These are phyloP conservation scores for Gila orcuttii DNA, from an alignment of 2,113 vertebrate genomes.

Conservation along the genomic window DNA sequence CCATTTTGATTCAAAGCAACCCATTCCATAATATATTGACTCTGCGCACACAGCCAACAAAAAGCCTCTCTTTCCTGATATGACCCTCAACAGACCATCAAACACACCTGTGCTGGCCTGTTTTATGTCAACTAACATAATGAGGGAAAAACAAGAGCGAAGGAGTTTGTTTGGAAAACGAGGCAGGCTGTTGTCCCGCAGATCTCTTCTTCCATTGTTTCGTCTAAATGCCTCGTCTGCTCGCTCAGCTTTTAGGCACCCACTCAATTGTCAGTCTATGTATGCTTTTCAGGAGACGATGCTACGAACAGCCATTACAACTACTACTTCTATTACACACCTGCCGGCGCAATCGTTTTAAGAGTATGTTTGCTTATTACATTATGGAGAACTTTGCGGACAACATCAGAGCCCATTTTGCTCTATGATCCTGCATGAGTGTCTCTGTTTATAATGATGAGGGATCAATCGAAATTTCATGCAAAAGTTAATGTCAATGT, in stretches of 20 bases:
- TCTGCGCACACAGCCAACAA: conserved; percentile 24
- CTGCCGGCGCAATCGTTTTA: conserved; percentile 60
- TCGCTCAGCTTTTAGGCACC: conserved; percentile 58
- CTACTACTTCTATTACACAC: conserved; percentile 71
- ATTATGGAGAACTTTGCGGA: conserved; percentile 10
- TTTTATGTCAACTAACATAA: conserved; percentile 67
- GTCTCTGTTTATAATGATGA: neutral
- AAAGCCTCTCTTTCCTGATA: conserved; percentile 37
- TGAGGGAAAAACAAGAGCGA: conserved; percentile 60
- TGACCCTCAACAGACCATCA: conserved; percentile 62
- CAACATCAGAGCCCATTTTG: conserved; percentile 23
- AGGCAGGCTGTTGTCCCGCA: conserved; percentile 69
- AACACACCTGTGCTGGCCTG: conserved; percentile 72
- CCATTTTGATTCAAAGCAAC: conserved; percentile 43
- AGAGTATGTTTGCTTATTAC: conserved; percentile 43
- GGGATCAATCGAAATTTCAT: neutral
- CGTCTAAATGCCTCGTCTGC: conserved; percentile 64
- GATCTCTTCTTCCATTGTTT: conserved; percentile 67
- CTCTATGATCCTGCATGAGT: neutral
- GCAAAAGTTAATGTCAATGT: neutral
- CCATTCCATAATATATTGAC: conserved; percentile 47
- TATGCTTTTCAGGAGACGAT: conserved; percentile 62
- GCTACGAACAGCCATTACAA: conserved; percentile 63
- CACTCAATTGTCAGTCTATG: conserved; percentile 66
- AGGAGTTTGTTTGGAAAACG: conserved; percentile 77